Evolutionary conservation across 2,888 invertebrate species (phyloP), one percentile per base, ranked within the genome.

Genomic region (Diadegma fenestrale): DNA sequence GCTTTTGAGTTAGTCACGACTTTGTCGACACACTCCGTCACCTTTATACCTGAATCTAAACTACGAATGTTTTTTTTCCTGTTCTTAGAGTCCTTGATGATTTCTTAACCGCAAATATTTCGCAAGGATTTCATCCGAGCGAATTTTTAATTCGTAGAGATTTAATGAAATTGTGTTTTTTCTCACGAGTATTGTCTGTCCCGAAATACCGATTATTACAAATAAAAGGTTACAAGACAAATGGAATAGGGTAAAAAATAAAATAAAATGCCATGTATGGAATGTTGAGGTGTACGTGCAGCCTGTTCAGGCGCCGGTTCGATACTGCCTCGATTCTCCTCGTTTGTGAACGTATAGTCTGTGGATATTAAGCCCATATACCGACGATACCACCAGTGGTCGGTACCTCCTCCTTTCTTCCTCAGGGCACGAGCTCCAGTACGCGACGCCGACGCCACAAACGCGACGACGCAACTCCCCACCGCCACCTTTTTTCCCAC

Each of bases 251-350:
- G 1, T 33, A 68, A 48, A 26, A 73, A 82, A 71, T 75, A 82
- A 85, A 87, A 87, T 84, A 87, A 88, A 91, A 89, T 88, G 89
- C 88, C 87, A 73, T 87, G 68, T 89, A 88, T 79, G 90, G 89
- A 90, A 90, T 90, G 89, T 88, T 82, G 86, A 79, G 73, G 75
- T 86, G 81, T 87, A 61, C 89, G 90, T 89, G 89, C 89, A 87
- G 86, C 82, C 90, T 81, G 86, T 84, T 88, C 91, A 90, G 91
- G 88, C 90, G 94, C 93, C 93, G 92, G 93, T 94, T 94, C 94
- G 93, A 94, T 94, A 94, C 94, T 94, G 92, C 85, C 88, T 88
- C 87, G 87, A 83, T 86, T 84, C 86, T 85, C 86, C 81, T 81
- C 72, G 86, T 73, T 73, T 72, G 26, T 14, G 66, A 54, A 73